Evolutionary conservation across 2,113 vertebrate species (phyloP).

Genomic region (Dasypus novemcinctus): DNA sequence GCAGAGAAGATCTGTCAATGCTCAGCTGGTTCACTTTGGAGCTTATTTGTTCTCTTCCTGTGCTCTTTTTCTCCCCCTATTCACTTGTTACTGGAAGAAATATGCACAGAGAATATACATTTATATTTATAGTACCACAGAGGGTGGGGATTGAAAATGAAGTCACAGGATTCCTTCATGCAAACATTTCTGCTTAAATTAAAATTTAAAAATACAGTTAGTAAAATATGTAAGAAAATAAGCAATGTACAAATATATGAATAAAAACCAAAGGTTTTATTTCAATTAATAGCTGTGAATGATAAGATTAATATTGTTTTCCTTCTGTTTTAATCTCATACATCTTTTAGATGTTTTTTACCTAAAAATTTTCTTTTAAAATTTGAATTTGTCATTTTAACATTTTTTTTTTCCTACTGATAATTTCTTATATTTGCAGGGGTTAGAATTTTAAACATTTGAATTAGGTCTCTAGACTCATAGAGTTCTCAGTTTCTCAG

Average conservation of each 20-base stretch:
- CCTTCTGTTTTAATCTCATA: neutral
- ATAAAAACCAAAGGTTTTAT: neutral
- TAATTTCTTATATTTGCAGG: neutral
- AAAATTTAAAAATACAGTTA: slow-evolving; percentile 9
- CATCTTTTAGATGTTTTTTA: neutral
- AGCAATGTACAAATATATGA: neutral
- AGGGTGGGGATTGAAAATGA: neutral
- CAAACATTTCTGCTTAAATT: neutral
- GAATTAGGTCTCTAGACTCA: neutral
- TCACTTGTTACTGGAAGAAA: neutral
- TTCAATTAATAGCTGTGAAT: neutral
- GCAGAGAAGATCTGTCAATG: neutral
- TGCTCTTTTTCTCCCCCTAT: neutral
- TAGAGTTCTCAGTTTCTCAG: neutral
- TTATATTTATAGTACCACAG: too few species aligned
- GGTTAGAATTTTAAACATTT: neutral
- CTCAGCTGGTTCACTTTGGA: neutral
- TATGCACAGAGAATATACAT: neutral
- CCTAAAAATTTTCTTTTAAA: slow-evolving; percentile 32
- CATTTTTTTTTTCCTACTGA: neutral
- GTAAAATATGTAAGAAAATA: neutral
- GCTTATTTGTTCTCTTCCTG: neutral
- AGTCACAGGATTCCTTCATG: neutral
- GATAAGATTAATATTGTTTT: neutral
- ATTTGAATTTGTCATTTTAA: neutral